Evolutionary conservation across 2,888 invertebrate species (phyloP).

Genomic region (Mythimna loreyi): DNA sequence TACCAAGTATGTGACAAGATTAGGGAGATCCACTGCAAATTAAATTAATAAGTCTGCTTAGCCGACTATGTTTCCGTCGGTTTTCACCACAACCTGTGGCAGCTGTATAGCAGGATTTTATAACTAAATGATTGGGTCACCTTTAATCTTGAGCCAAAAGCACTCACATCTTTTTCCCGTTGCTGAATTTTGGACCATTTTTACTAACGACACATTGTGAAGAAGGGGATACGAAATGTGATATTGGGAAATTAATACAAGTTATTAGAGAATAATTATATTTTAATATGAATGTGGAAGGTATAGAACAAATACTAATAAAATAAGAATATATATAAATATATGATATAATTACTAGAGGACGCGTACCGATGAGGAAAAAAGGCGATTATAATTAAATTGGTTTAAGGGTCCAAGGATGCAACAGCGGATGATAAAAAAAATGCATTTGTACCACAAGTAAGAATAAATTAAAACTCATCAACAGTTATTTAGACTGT

Average conservation of each 20-base stretch:
- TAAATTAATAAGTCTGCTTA: not conserved
- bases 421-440: slow-evolving; percentile 5
- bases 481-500: not conserved
- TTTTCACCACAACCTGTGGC: not conserved
- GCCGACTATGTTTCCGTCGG: not conserved
- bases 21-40: not conserved
- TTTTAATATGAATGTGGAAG: not conserved
- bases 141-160: not conserved
- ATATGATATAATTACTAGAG: not conserved
- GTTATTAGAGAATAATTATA: not conserved
- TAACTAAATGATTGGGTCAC: no score
- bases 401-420: not conserved
- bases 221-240: not conserved
- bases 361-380: no score
- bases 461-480: slow-evolving; percentile 18
- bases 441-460: not conserved
- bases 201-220: not conserved
- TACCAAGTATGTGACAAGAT: slow-evolving; percentile 2
- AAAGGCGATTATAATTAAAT: not conserved
- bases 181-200: not conserved
- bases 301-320: no score
- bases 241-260: not conserved
- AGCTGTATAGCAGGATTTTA: not conserved
- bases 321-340: no score
- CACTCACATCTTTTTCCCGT: not conserved